Evolutionary conservation across 2,113 vertebrate species (phyloP), one percentile per base, ranked within the genome.

Genomic region (Hirundichthys speculiger): DNA sequence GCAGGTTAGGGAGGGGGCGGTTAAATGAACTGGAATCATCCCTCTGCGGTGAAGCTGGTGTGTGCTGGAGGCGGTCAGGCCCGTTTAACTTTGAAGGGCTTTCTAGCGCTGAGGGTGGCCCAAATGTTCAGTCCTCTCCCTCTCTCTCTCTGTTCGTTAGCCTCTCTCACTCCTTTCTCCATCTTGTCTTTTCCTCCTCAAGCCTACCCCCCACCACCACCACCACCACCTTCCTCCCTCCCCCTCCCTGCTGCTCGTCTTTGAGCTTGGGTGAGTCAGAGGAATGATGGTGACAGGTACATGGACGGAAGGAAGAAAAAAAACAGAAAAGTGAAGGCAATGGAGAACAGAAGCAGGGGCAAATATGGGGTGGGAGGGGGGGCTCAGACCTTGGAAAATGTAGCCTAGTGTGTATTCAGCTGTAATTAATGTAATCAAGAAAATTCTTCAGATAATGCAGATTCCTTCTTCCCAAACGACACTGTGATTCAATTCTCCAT

Each of bases 231-330:
- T 58, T 8, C 1, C 20, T 40, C 49, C 15, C 25, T 39, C 34
- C 48, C 48, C 41, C 61, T 70, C 38, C 53, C 59, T 12, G 27
- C 68, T 56, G 70, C 64, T 74, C 22, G 16, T 51, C 65, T 88
- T 85, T 73, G 71, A 83, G 86, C 80, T 78, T 66, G 75, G 86
- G 59, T 86, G 89, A 88, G 78, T 74, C 41, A 20, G 48, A 87
- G 86, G 83, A 85, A 90, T 89, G 86, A 86, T 71, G 86, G 79
- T 73, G 84, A 87, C 87, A 89, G 83, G 79, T 89, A 87, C 73
- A 81, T 21, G 50, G 71, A 69, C 42, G 65, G 27, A 38, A 67
- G 45, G 40, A 68, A 20, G 50, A 24, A 75, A 10, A 57, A 40
- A 3, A 27, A 12, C 13, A 20, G 45, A 62, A 47, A 70, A 51